These are phyloP conservation scores for Ciconia stormi DNA, from an alignment of 2,113 vertebrate genomes.

Conservation along the genomic window DNA sequence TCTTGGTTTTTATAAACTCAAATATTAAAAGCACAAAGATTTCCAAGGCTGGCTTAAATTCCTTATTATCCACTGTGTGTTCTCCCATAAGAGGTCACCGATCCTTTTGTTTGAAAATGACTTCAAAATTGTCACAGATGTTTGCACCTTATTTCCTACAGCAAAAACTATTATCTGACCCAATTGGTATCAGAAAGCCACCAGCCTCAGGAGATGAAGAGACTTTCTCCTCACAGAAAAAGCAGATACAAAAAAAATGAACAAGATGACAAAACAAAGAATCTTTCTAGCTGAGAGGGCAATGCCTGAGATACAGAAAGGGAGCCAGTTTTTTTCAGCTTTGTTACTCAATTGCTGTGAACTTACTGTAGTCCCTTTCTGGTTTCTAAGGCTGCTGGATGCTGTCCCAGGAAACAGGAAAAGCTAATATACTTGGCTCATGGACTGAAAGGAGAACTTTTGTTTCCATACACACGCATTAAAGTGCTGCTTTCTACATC, in stretches of 20 bases:
- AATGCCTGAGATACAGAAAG: not conserved
- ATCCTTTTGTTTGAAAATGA: not conserved
- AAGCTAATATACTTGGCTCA: not conserved
- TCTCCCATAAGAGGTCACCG: not conserved
- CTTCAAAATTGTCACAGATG: not conserved
- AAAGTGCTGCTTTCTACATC: not conserved
- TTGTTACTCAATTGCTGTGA: not conserved
- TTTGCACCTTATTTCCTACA: not conserved
- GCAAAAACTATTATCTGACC: not conserved
- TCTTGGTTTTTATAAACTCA: not conserved
- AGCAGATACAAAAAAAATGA: not conserved
- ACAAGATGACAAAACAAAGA: not conserved
- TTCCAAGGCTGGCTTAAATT: not conserved
- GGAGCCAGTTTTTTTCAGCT: not conserved
- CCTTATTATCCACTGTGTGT: not conserved
- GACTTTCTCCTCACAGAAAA: not conserved
- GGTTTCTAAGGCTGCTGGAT: not conserved
- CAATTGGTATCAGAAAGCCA: not conserved
- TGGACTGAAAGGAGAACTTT: not conserved
- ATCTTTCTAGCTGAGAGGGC: not conserved
- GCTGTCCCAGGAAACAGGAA: slow-evolving; percentile 2
- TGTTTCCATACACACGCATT: not conserved
- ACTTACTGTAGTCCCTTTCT: not conserved
- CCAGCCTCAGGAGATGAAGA: not conserved
- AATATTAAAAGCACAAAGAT: not conserved